Evolutionary conservation across 2,888 invertebrate species (phyloP).

Genomic region (Trachelus iudaicus): DNA sequence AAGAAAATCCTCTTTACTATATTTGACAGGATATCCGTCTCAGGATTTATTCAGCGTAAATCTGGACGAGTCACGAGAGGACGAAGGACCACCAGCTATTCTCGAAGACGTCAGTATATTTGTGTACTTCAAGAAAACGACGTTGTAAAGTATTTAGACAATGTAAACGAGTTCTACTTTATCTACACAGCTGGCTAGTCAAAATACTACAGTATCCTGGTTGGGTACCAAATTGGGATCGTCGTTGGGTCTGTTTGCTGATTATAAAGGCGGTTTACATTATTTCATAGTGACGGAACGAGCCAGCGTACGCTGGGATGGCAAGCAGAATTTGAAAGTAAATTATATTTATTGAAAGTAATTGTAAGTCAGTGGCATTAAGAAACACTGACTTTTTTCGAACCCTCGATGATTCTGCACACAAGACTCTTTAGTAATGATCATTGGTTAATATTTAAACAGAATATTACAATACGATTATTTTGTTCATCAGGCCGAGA

Average conservation of each 20-base stretch:
- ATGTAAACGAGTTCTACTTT: neutral
- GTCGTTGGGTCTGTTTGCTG: constrained; percentile 63
- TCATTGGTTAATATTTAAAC: neutral
- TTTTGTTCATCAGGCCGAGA: constrained; percentile 33
- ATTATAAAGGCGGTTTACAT: constrained; percentile 62
- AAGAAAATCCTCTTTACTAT: constrained; percentile 52
- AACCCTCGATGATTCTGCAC: neutral
- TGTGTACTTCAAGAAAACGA: neutral
- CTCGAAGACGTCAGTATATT: constrained; percentile 6
- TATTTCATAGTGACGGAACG: constrained; percentile 66
- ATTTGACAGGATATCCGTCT: constrained; percentile 51
- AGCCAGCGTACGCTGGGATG: constrained; percentile 66
- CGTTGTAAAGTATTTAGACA: constrained; percentile 4
- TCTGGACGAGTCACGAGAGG: constrained; percentile 36
- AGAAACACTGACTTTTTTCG: constrained; percentile 3
- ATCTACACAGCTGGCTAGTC: constrained; percentile 17
- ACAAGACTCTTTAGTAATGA: neutral
- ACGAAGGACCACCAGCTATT: constrained; percentile 26
- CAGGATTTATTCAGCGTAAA: constrained; percentile 55
- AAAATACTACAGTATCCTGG: constrained; percentile 42
- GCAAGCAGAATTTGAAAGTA: constrained; percentile 54
- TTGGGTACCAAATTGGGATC: constrained; percentile 65
- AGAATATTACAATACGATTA: neutral
- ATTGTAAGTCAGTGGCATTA: neutral
- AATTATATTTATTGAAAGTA: constrained; percentile 11